A percentile compares a stretch with the other conserved stretches of the same genome.
These are phyloP conservation scores for Florisuga fusca DNA, from an alignment of 2,797 vertebrate genomes.

Conservation along the genomic window DNA sequence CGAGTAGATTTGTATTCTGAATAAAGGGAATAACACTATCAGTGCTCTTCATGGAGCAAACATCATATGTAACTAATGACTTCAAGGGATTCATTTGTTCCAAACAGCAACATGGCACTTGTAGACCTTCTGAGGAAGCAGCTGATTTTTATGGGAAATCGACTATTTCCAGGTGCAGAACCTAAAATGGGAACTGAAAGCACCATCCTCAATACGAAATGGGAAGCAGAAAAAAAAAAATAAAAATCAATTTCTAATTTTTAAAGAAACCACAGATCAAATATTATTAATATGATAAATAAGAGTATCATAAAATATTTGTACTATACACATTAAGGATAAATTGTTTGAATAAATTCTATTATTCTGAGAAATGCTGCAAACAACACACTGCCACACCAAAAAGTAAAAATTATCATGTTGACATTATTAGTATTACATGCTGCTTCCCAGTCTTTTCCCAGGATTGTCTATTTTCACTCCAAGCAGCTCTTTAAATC, in stretches of 20 bases:
- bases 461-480: conserved; percentile 25
- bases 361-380: conserved; percentile 78
- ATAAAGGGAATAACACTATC: background rate
- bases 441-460: conserved; percentile 59
- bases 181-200: conserved; percentile 11
- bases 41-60: background rate
- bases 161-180: conserved; percentile 1
- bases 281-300: conserved; percentile 73
- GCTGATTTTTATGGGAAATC: background rate
- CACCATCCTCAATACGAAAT: conserved; percentile 40
- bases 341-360: conserved; percentile 81
- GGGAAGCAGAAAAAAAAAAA: conserved; percentile 70
- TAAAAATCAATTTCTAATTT: conserved; percentile 77
- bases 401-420: conserved; percentile 77
- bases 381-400: conserved; percentile 70
- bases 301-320: conserved; percentile 72
- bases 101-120: background rate
- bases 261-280: conserved; percentile 73
- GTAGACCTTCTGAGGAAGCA: background rate
- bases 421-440: conserved; percentile 44
- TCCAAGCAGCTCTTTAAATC: background rate
- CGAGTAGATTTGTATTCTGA: background rate
- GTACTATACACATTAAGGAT: conserved; percentile 20
- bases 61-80: background rate
- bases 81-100: background rate